Evolutionary conservation across 1,140 invertebrate species (phyloP), one percentile per base, ranked within the genome.

Genomic region (Cyphomyrmex costatus): DNA sequence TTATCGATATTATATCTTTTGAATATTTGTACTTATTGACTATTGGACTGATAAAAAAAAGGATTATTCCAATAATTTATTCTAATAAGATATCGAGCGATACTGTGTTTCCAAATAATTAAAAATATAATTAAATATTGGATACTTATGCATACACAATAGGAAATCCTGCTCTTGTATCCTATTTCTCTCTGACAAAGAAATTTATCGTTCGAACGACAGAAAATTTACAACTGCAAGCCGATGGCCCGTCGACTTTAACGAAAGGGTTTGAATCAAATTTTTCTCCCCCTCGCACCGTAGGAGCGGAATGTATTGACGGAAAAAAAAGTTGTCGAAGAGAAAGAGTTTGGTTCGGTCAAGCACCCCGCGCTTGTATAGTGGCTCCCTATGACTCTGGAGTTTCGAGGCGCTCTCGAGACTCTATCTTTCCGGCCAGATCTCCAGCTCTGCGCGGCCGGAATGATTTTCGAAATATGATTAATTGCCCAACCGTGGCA

Each of bases 401-500:
- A 93, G 90, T 94, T 94, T 95, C 89, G 89, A 80, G 89, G 90
- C 86, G 91, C 90, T 79, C 85, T 86, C 86, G 27, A 79, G 71
- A 66, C 88, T 89, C 86, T 91, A 89, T 91, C 86, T 90, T 83
- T 79, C 71, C 68, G 83, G 86, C 83, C 86, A 88, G 89, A 95
- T 95, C 94, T 94, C 90, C 42, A 21, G 65, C 21, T 42, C 65
- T 42, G 21, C 65, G 71, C 91, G 90, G 86, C 87, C 86, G 93
- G 93, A 95, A 95, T 95, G 94, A 95, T 95, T 95, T 95, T 95
- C 94, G 93, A 95, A 95, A 95, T 95, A 95, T 95, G 94, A 95
- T 95, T 95, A 95, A 95, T 95, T 95, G 93, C 92, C 92, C 90
- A 87, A 85, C 89, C 90, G 89, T 92, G 93, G 93, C 93, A 93